phyloP scores from a whole-genome alignment of 23 tunicate genomes.

The Phallusia fumigata region DNA sequence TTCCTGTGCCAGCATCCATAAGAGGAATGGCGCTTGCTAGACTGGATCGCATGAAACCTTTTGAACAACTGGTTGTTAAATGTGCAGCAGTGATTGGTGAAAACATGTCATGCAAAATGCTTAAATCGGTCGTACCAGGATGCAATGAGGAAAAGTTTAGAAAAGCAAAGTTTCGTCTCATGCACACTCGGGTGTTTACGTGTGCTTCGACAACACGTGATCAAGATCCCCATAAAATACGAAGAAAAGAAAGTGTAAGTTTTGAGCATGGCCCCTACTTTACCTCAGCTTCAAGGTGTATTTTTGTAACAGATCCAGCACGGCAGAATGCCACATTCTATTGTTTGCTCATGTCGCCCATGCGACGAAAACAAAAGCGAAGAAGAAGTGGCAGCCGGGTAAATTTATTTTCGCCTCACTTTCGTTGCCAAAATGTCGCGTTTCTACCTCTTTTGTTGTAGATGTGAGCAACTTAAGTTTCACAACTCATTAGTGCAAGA shows the following conservation, averaged over 20 bases:
- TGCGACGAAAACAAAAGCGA: background rate
- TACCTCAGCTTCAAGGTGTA: background rate
- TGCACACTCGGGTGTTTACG: conserved; percentile 70
- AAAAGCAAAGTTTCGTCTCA: conserved; percentile 48
- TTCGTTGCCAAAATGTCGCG: background rate
- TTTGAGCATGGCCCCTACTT: background rate
- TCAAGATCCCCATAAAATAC: background rate
- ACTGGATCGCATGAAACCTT: conserved; percentile 81
- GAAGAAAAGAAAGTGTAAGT: conserved; percentile 23
- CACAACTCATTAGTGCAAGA: conserved; percentile 81
- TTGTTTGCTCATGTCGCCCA: conserved; percentile 14
- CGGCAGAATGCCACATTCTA: conserved; percentile 21
- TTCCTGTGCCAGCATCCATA: conserved; percentile 92
- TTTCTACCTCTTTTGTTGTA: no score
- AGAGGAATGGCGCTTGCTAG: conserved; percentile 90
- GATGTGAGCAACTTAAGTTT: conserved; percentile 81
- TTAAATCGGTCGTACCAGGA: conserved; percentile 73
- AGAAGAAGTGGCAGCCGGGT: conserved; percentile 11
- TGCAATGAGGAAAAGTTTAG: conserved; percentile 63
- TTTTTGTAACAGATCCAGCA: conserved; percentile 5
- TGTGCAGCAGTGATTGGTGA: conserved; percentile 89
- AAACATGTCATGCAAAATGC: conserved; percentile 66
- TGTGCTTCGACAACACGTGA: conserved; percentile 45
- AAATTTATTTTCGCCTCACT: background rate
- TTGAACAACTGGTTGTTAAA: conserved; percentile 83